Conservation (phyloP, 2,113 vertebrate species). For the Neogale vison region DNA sequence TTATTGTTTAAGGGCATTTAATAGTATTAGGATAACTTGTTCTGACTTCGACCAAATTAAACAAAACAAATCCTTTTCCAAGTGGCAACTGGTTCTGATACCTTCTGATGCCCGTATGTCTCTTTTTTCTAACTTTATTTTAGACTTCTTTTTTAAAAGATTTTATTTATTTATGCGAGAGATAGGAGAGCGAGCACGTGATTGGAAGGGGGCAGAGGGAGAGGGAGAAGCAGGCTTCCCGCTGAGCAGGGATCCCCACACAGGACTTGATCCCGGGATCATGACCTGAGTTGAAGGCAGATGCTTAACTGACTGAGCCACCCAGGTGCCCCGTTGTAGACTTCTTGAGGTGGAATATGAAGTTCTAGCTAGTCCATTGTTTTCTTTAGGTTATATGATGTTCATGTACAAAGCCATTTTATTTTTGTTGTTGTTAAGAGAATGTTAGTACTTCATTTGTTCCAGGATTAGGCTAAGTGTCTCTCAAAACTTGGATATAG, state of each 20-base stretch:
- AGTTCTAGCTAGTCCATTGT: slow-evolving; percentile 3
- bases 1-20: slow-evolving; percentile 33
- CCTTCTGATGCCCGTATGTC: background rate
- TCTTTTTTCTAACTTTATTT: background rate
- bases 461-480: background rate
- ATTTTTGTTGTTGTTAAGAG: background rate
- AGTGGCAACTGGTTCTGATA: background rate
- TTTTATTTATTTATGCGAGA: background rate
- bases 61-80: background rate
- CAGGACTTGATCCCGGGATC: background rate
- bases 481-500: background rate
- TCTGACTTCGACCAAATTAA: background rate
- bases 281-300: background rate
- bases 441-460: slow-evolving; percentile 47
- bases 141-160: background rate
- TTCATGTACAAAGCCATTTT: slow-evolving; percentile 12
- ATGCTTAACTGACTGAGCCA: background rate
- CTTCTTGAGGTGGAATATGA: background rate
- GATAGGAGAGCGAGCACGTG: background rate
- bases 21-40: background rate
- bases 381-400: slow-evolving; percentile 52
- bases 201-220: background rate
- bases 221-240: background rate
- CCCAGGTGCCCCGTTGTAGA: background rate
- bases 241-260: background rate